Base-by-base conservation (phyloP, 2,113 vertebrate species). In the Larimichthys polyactis region DNA sequence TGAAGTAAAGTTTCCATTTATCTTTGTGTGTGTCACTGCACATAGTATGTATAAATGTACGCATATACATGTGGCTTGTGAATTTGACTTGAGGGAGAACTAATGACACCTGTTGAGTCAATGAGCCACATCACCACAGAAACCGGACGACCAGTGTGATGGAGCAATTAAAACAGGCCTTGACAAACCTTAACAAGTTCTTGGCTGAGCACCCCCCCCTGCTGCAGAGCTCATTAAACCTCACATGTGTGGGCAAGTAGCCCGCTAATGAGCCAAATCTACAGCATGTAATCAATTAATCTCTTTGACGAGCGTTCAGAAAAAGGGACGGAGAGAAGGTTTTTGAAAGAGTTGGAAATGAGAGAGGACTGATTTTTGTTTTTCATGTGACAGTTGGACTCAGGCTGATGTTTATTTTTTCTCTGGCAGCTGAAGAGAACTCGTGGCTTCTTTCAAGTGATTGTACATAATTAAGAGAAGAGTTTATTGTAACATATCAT, bases 281-380 rank as follows among this genome's bases (percentile, higher is more conserved):
- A 59, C 54, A 66, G 32, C 76, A 63, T 81, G 82, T 65, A 83
- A 89, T 88, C 89, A 90, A 87, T 91, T 83, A 79, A 89, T 93
- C 85, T 87, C 63, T 88, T 88, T 91, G 88, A 91, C 24, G 36
- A 79, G 63, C 16, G 43, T 17, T 75, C n/a, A 52, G 62, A 68
- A 66, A 59, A 29, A 11, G 43, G 17, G 16, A 57, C 11, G 43
- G 16, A 57, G 27, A 62, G 1, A 1, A 59, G 12, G 36, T 43
- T 62, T 59, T 73, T 69, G 14, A 83, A 58, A 58, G 57, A 52
- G 20, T n/a, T 60, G 43, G 48, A 72, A 81, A 32, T n/a, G 36
- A 36, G 54, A 64, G 32, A 5, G 0, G 40, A 48, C 27, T 54
- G 49, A 71, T 43, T 63, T 40, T 58, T 48, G 5, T 69, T 55